A percentile compares a stretch with the other conserved stretches of the same genome.
phyloP scores from a whole-genome alignment of 2,888 invertebrate genomes.

The Scelioninae gen. 1 region DNA sequence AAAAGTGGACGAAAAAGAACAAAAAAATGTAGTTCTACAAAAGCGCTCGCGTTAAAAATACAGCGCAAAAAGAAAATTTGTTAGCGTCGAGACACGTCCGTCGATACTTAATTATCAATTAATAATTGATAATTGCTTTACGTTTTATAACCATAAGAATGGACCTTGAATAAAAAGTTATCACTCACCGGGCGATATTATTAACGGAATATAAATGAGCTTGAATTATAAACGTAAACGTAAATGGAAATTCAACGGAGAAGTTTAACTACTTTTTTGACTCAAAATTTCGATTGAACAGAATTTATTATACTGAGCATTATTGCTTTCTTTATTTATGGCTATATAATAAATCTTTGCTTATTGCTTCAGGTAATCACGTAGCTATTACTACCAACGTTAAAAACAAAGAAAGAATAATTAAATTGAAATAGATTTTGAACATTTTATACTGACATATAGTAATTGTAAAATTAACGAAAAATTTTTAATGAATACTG shows the following conservation, averaged over 20 bases:
- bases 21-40: slow-evolving; percentile 3
- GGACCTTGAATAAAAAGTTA: not conserved
- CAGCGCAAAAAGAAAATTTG: no score
- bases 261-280: not conserved
- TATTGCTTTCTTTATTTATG: slow-evolving; percentile 19
- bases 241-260: not conserved
- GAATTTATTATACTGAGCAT: slow-evolving; percentile 7
- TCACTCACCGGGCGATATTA: no score
- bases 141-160: slow-evolving; percentile 8
- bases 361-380: slow-evolving; percentile 33
- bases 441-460: not conserved
- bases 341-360: slow-evolving; percentile 33
- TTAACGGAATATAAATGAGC: no score
- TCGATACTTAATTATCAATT: slow-evolving; percentile 17
- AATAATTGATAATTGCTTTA: slow-evolving; percentile 37
- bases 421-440: slow-evolving; percentile 14
- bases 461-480: no score
- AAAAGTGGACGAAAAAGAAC: slow-evolving; percentile 3
- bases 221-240: no score
- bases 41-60: slow-evolving; percentile 52
- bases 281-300: slow-evolving; percentile 1
- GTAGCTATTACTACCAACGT: not conserved
- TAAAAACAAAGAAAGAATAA: slow-evolving; percentile 11
- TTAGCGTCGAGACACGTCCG: slow-evolving; percentile 21
- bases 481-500: no score